Evolutionary conservation across 2,113 vertebrate genomes (phyloP).

Genomic region (Podiceps cristatus): DNA sequence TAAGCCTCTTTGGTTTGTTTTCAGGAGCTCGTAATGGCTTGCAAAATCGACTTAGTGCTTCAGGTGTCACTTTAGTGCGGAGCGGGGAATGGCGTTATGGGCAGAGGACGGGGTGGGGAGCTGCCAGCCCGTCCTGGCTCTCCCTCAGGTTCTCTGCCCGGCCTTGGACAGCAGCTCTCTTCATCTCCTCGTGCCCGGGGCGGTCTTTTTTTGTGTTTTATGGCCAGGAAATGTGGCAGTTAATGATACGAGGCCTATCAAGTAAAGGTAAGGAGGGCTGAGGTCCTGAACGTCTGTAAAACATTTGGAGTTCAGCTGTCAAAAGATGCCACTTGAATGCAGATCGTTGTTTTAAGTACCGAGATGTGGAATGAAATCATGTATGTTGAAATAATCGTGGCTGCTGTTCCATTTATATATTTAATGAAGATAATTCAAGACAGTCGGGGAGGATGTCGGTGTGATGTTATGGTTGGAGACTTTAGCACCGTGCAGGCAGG

Average conservation of each 20-base stretch:
- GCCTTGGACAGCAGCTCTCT: neutral
- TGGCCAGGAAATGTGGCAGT: neutral
- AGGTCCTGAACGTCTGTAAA: neutral
- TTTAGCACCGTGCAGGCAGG: neutral
- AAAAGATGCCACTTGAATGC: neutral
- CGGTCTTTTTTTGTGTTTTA: neutral
- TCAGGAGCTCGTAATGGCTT: neutral
- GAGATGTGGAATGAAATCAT: neutral
- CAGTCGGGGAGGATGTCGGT: neutral
- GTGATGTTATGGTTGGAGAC: neutral
- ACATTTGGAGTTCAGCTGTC: neutral
- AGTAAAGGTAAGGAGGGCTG: neutral
- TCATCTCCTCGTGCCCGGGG: accelerated
- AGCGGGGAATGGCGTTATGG: accelerated
- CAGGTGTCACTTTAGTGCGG: neutral
- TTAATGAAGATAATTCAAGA: constrained; percentile 37
- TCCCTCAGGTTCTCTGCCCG: neutral
- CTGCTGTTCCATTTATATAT: neutral
- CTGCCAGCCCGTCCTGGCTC: neutral
- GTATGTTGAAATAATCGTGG: neutral
- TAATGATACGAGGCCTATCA: neutral
- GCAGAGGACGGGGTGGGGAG: neutral
- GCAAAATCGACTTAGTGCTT: neutral
- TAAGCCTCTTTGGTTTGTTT: neutral
- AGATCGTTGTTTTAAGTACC: constrained; percentile 28